Conservation (phyloP, 2,888 invertebrate species). For the Pollenia amentaria region DNA sequence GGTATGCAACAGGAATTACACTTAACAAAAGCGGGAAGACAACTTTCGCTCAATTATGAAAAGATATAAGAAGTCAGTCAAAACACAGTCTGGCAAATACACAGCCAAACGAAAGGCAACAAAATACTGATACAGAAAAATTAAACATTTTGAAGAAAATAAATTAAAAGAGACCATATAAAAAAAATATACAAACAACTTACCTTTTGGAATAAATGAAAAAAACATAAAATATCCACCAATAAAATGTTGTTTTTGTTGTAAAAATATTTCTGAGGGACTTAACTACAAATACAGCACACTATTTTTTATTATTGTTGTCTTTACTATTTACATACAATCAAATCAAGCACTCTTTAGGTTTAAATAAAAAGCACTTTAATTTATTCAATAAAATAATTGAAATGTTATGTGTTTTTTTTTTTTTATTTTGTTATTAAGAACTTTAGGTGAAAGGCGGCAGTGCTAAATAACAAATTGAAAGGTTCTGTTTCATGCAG, state of each 20-base stretch:
- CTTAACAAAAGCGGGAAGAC: constrained; percentile 79
- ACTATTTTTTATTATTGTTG: constrained; percentile 6
- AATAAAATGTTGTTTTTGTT: constrained; percentile 13
- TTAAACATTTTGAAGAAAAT: constrained; percentile 22
- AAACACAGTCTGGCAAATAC: constrained; percentile 41
- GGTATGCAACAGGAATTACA: constrained; percentile 71
- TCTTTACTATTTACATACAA: constrained; percentile 9
- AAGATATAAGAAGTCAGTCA: constrained; percentile 21
- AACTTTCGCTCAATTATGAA: constrained; percentile 80
- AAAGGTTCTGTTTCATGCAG: constrained; percentile 10
- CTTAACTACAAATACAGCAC: constrained; percentile 33
- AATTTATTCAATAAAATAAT: constrained; percentile 10
- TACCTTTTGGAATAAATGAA: constrained; percentile 53
- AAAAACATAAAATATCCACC: constrained; percentile 39
- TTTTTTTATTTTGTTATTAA: constrained; percentile 7
- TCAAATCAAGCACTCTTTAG: neutral
- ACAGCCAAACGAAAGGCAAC: constrained; percentile 24
- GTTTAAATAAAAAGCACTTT: neutral
- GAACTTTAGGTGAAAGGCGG: constrained; percentile 32
- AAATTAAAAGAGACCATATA: constrained; percentile 19
- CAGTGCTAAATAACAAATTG: constrained; percentile 28
- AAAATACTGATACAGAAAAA: constrained; percentile 41
- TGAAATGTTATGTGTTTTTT: neutral
- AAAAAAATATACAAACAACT: constrained; percentile 23
- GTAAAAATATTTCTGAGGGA: neutral